Conservation (phyloP, 2,888 invertebrate genomes). For the Tipula lateralis region DNA sequence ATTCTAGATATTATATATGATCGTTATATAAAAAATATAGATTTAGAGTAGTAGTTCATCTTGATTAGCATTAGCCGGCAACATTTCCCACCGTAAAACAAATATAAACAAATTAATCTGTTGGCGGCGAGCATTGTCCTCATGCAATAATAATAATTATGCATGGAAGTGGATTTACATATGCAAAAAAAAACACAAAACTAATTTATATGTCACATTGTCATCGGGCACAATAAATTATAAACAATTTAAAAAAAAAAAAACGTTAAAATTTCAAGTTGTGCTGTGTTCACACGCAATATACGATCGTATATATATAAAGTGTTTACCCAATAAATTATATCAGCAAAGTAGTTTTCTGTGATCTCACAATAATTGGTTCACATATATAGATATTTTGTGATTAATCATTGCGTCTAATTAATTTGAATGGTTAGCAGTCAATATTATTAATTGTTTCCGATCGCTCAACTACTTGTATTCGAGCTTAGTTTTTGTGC, state of each 20-base stretch:
- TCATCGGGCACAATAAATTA: neutral
- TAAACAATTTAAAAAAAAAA: neutral
- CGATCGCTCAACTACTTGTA: neutral
- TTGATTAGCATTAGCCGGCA: neutral
- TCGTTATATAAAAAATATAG: too few relatives aligned
- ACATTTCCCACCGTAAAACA: neutral
- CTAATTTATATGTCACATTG: slow-evolving; percentile 1
- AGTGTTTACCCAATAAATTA: neutral
- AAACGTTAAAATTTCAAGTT: neutral
- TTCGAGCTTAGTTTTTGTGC: neutral
- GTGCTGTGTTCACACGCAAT: neutral
- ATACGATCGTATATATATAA: neutral
- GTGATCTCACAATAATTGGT: neutral
- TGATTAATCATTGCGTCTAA: neutral
- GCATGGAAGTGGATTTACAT: neutral
- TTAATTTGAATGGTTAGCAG: neutral
- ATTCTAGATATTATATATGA: neutral
- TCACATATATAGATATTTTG: neutral
- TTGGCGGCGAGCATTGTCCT: neutral
- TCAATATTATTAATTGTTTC: neutral
- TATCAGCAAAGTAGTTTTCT: neutral
- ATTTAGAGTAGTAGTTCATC: neutral
- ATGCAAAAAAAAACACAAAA: neutral
- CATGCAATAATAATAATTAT: neutral
- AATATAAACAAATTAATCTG: neutral